Conservation (phyloP, 2,888 invertebrate species). For the Buathra laborator region DNA sequence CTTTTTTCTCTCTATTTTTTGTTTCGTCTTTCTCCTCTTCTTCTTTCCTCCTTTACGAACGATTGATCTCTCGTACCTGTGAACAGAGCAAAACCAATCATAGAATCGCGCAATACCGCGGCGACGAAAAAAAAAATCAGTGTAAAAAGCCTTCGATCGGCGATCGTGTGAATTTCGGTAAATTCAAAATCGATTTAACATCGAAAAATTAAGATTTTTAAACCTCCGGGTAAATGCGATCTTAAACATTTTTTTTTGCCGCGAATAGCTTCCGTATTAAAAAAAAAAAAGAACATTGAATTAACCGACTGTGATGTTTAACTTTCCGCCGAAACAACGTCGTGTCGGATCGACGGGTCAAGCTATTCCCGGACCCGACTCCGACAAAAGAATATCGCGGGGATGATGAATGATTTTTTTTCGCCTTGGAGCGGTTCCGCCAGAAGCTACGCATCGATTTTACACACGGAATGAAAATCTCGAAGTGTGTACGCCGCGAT, state of each 20-base stretch:
- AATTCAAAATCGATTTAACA: no score
- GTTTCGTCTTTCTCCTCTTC: slow-evolving; percentile 7
- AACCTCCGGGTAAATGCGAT: no score
- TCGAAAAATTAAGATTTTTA: no score
- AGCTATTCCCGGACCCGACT: no score
- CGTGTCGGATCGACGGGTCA: no score
- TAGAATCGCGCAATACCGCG: slow-evolving; percentile 20
- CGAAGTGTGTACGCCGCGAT: neutral
- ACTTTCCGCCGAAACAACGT: no score
- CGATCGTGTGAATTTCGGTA: no score
- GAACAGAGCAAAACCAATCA: slow-evolving; percentile 56
- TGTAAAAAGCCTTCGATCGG: no score
- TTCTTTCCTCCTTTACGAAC: slow-evolving; percentile 28
- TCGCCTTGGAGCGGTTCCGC: no score
- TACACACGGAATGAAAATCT: neutral
- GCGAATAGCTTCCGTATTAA: no score
- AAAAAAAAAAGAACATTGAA: no score
- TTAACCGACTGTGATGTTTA: neutral
- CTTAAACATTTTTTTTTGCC: no score
- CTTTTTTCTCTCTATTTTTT: slow-evolving; percentile 31
- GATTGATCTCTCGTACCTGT: slow-evolving; percentile 49
- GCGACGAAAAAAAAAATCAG: neutral
- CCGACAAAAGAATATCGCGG: neutral
- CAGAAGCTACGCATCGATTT: neutral
- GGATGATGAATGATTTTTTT: neutral